Evolutionary conservation across 2,797 vertebrate species (phyloP), one percentile per base, ranked within the genome.

Genomic region (Rhinogobio ventralis): DNA sequence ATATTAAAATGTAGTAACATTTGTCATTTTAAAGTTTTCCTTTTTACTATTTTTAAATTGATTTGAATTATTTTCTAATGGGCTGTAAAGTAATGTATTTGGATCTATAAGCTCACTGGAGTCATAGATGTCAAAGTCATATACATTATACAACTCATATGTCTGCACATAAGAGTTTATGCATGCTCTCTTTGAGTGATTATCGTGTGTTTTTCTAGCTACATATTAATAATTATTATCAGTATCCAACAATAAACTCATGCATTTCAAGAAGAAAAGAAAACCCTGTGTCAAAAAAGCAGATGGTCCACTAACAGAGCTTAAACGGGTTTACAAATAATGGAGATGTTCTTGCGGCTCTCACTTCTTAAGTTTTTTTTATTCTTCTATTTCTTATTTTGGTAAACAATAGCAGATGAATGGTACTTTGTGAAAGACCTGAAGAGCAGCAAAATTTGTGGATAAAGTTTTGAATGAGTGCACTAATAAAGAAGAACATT

Each of bases 371-470:
- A 64, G 14, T 79, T 79, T 68, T 36, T 73, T 25, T 30, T 67
- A 19, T 79, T 86, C 7, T 75, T 55, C 33, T 19, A 28, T 60
- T 20, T 28, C 15, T 62, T 78, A 39, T 69, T 78, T 64, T 84
- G 51, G 45, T 79, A 84, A 89, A 87, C 62, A 86, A 76, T 46
- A 66, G 79, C 77, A 85, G 82, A 75, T 83, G 78, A 78, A 69
- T 75, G 78, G n/a, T 66, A 33, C 74, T 83, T 85, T 60, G 46
- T 57, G 4, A 53, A 83, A 42, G 60, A 76, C 55, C 28, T 51
- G 71, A 74, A 51, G 81, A 73, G 64, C 60, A 51, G 57, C 30
- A 51, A 45, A 51, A 74, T 25, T 42, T 8, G 13, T 62, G n/a
- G 72, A 36, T 76, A 25, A 51, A 66, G 30, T 60, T 82, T 82